Evolutionary conservation across 2,113 vertebrate species (phyloP), one percentile per base, ranked within the genome.

Genomic region (Trichechus manatus): DNA sequence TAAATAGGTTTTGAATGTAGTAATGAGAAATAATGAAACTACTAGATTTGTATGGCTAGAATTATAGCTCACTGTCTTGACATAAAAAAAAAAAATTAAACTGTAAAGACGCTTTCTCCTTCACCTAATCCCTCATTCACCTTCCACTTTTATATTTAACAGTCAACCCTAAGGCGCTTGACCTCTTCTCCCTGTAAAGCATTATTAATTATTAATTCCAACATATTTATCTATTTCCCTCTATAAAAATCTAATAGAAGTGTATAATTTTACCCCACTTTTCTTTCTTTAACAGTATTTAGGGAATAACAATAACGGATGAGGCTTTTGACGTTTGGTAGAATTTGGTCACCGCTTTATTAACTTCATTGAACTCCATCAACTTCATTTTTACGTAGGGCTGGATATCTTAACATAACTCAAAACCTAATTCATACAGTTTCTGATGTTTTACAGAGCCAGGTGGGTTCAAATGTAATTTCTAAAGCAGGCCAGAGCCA

Each of bases 1-100:
- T 96, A 97, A 92, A 97, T 53, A 97, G 42, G 27, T 56, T 77
- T 87, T 93, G 20, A 78, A 83, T 75, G 20, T 75, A 66, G 39
- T 92, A 91, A 91, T 87, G 42, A 97, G 78, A 86, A 92, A 88
- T 33, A 93, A 89, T 91, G 42, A 91, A 89, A 7, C 47, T 61
- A 64, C n/a, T 88, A 42, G 74, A 82, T 86, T 93, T 86, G 66
- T 56, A 63, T 64, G 29, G 1, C 23, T 66, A 82, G 56, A 95
- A 94, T 56, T 87, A 63, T 13, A 92, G 75, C 59, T 89, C 19
- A 20, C 74, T 92, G 95, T 86, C 27, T 81, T 93, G 66, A 89
- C 70, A 93, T 22, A 75, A 70, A 87, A 78, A 88, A 81, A 94
- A 47, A 9, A 70, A 86, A 33, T 42, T 19, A 82, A 81, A 94